Conservation (phyloP, 2,797 vertebrate species). For the Rhinella marina region DNA sequence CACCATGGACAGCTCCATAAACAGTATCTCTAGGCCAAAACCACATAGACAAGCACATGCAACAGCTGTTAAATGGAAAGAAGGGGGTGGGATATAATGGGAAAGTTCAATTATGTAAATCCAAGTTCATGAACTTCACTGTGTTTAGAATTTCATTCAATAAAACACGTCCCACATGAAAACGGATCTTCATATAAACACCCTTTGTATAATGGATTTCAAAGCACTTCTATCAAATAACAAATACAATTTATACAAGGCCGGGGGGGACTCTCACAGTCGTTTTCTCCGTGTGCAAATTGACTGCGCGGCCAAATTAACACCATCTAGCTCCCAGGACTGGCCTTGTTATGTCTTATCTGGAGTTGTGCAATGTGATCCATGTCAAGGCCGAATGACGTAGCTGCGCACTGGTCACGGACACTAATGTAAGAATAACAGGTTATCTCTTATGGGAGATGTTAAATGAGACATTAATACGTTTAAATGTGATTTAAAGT, state of each 20-base stretch:
- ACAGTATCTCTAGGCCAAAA: too few species aligned
- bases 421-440: neutral
- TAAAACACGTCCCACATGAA: neutral
- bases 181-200: slow-evolving; percentile 18
- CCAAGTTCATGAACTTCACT: slow-evolving; percentile 22
- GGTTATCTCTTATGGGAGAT: neutral
- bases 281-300: neutral
- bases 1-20: too few species aligned
- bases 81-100: neutral
- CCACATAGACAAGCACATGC: neutral
- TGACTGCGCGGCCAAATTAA: neutral
- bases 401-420: neutral
- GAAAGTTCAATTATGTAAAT: slow-evolving; percentile 3
- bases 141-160: slow-evolving; percentile 21
- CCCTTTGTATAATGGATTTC: neutral
- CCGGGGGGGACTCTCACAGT: neutral
- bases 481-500: neutral
- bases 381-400: neutral
- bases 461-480: neutral
- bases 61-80: neutral
- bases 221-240: slow-evolving; percentile 2
- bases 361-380: slow-evolving; percentile 2
- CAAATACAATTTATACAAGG: slow-evolving; percentile 1
- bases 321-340: neutral
- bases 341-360: slow-evolving; percentile 6